phyloP scores from a whole-genome alignment of 1,140 invertebrate species.

The Oreohelix idahoensis region DNA sequence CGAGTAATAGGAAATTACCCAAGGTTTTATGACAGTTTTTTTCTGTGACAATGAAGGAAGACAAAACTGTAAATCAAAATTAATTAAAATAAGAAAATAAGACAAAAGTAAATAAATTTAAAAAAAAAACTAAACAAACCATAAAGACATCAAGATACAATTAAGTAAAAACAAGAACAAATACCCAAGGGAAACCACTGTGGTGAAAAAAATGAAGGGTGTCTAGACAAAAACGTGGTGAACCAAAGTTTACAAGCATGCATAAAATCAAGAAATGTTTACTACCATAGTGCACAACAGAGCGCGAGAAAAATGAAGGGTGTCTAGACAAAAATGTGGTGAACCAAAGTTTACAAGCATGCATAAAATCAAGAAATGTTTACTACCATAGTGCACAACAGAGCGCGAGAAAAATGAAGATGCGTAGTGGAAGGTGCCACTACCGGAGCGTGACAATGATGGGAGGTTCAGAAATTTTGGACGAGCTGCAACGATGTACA shows the following conservation, averaged over 20 bases:
- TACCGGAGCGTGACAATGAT: conserved; percentile 38
- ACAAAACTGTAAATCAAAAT: too few species aligned
- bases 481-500: conserved; percentile 86
- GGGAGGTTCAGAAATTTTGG: conserved; percentile 92
- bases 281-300: conserved; percentile 38
- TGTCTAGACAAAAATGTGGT: neutral
- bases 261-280: neutral
- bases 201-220: neutral
- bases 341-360: neutral
- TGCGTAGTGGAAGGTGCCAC: conserved; percentile 20
- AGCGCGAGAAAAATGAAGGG: neutral
- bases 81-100: too few species aligned
- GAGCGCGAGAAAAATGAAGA: conserved; percentile 39
- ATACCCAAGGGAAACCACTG: too few species aligned
- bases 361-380: neutral
- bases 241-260: conserved; percentile 3
- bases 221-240: neutral
- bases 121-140: neutral
- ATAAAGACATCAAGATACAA: neutral
- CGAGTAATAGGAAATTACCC: too few species aligned
- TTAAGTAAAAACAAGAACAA: too few species aligned
- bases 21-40: too few species aligned
- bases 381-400: conserved; percentile 36
- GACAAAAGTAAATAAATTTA: too few species aligned
- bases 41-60: too few species aligned